Conservation (phyloP, 2,113 vertebrate species). For the Sylvicapra grimmia region DNA sequence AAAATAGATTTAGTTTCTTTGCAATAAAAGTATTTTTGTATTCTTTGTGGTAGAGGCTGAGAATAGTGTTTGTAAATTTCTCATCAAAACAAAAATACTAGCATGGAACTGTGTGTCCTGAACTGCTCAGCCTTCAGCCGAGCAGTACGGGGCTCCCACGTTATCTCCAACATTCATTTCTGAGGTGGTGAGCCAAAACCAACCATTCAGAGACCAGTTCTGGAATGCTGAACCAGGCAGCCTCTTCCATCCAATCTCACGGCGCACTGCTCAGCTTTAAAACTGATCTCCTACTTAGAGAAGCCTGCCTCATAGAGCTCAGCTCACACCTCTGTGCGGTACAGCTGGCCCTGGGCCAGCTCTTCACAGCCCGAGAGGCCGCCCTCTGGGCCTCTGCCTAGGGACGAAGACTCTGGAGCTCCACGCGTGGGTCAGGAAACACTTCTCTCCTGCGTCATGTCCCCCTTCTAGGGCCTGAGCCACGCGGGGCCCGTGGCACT, state of each 20-base stretch:
- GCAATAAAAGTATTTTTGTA: conserved; percentile 19
- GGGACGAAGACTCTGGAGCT: not conserved
- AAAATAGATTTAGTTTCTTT: conserved; percentile 31
- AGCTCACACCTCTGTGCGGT: not conserved
- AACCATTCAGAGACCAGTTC: not conserved
- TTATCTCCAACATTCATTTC: not conserved
- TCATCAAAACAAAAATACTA: conserved; percentile 52
- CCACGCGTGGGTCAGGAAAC: not conserved
- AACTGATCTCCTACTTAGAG: not conserved
- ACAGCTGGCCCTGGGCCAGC: not conserved
- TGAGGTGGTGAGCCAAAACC: not conserved
- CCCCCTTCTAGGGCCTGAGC: not conserved
- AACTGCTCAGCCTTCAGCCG: not conserved
- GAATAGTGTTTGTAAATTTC: conserved; percentile 12
- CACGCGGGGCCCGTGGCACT: fast-evolving
- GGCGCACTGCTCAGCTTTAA: not conserved
- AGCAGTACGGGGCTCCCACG: not conserved
- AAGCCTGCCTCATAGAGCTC: not conserved
- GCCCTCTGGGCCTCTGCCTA: not conserved
- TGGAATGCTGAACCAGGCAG: not conserved
- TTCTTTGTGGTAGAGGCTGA: not conserved
- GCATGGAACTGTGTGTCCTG: not conserved
- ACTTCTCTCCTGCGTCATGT: fast-evolving
- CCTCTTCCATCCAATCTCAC: not conserved
- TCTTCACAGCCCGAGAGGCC: not conserved